These are phyloP conservation scores for Hoplodrina ambigua DNA, from an alignment of 2,888 invertebrate species.

Conservation along the genomic window DNA sequence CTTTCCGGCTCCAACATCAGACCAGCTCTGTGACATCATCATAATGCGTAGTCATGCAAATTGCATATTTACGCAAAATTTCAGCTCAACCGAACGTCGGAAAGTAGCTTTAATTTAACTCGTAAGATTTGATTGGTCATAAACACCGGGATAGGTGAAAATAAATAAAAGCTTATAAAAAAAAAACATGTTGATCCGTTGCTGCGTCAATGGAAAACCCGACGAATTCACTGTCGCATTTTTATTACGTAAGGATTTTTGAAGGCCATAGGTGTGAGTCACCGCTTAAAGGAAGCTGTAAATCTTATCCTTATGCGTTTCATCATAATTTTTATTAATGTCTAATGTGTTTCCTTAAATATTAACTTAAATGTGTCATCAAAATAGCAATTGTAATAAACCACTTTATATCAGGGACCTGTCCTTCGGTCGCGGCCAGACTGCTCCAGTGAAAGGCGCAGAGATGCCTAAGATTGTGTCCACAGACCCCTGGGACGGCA, in stretches of 20 bases:
- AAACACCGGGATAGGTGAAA: no score
- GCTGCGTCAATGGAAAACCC: background rate
- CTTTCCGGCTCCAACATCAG: no score
- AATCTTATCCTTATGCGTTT: slow-evolving; percentile 14
- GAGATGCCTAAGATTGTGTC: slow-evolving; percentile 93
- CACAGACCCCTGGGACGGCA: slow-evolving; percentile 97
- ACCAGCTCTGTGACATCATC: no score
- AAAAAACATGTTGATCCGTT: background rate
- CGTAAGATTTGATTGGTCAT: no score
- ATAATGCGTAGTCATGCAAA: no score
- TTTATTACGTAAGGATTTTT: background rate
- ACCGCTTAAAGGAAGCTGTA: background rate
- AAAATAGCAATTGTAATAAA: background rate
- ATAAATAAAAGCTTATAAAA: background rate
- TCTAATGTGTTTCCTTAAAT: slow-evolving; percentile 2
- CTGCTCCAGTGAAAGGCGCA: slow-evolving; percentile 96
- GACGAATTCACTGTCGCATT: background rate
- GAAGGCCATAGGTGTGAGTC: slow-evolving; percentile 6
- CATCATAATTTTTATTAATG: slow-evolving; percentile 10
- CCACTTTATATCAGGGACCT: slow-evolving; percentile 92
- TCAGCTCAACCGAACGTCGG: no score
- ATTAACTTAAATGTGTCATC: slow-evolving; percentile 3
- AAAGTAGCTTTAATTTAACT: no score
- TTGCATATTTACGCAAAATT: no score
- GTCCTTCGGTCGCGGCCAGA: slow-evolving; percentile 97